phyloP scores from a whole-genome alignment of 2,113 vertebrate species.

The Calypte anna region DNA sequence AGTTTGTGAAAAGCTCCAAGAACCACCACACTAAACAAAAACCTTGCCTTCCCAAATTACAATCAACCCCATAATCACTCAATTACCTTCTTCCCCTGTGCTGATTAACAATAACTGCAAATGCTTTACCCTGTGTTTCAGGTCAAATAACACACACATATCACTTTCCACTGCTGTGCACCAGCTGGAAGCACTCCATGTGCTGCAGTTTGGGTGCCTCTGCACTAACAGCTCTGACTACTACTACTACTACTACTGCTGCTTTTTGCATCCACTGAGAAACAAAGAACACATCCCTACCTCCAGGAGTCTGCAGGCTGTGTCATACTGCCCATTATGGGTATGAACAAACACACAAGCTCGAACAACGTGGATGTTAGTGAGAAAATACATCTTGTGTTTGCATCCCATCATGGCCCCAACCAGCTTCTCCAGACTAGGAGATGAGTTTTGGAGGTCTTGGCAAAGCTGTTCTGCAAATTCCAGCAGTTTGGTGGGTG shows the following conservation, averaged over 20 bases:
- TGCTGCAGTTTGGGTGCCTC: neutral
- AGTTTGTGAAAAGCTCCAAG: neutral
- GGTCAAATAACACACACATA: fast-evolving
- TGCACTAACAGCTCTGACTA: neutral
- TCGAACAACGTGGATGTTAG: conserved; percentile 46
- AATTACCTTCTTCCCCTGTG: neutral
- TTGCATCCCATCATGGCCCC: conserved; percentile 43
- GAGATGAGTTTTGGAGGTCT: neutral
- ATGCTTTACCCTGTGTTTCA: neutral
- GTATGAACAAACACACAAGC: conserved; percentile 19
- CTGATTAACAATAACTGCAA: neutral
- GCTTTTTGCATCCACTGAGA: neutral
- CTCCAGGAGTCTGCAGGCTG: conserved; percentile 70
- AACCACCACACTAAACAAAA: neutral
- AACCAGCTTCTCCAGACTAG: conserved; percentile 43
- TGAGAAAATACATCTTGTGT: conserved; percentile 52
- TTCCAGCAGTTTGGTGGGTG: conserved; percentile 27
- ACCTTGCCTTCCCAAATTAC: neutral
- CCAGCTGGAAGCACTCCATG: neutral
- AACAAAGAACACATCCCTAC: conserved; percentile 40
- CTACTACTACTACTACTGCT: neutral
- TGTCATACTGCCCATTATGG: conserved; percentile 13
- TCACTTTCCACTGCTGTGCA: fast-evolving
- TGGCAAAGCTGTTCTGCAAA: conserved; percentile 46
- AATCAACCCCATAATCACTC: neutral